Conservation (phyloP, 2,113 vertebrate genomes). For the Esox niger region DNA sequence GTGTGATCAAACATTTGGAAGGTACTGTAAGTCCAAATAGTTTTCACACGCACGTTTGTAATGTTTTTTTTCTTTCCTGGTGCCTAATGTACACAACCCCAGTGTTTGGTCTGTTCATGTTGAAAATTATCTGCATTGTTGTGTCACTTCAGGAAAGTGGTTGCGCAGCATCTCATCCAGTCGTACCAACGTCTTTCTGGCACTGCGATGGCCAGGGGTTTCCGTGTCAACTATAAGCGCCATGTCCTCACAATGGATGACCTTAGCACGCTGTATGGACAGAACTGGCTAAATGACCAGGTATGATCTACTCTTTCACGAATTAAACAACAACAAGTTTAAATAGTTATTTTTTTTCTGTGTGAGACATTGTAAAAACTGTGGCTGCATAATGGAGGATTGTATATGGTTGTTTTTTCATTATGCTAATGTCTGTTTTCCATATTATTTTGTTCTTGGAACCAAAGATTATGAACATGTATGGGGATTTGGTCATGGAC, state of each 20-base stretch:
- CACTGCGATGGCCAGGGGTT: constrained; percentile 71
- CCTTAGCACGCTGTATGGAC: constrained; percentile 77
- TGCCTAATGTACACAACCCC: background rate
- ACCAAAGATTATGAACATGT: constrained; percentile 81
- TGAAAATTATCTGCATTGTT: background rate
- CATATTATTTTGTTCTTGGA: background rate
- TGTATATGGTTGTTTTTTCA: background rate
- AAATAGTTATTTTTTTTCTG: too few species aligned
- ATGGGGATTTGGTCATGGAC: constrained; percentile 81
- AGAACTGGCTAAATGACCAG: constrained; percentile 84
- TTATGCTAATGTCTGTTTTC: constrained; percentile 4
- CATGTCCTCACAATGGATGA: constrained; percentile 81
- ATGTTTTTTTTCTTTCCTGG: background rate
- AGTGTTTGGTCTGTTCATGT: too few species aligned
- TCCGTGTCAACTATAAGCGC: constrained; percentile 77
- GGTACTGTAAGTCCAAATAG: background rate
- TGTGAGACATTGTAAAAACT: too few species aligned
- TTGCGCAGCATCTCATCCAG: constrained; percentile 77
- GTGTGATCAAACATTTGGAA: too few species aligned
- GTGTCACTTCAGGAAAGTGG: constrained; percentile 58
- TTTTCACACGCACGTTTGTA: background rate
- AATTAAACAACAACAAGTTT: too few species aligned
- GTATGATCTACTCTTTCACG: constrained; percentile 19
- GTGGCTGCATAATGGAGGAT: background rate
- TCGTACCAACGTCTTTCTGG: constrained; percentile 75